These are phyloP conservation scores for Haemorhous mexicanus DNA, from an alignment of 2,113 vertebrate genomes.

Conservation along the genomic window DNA sequence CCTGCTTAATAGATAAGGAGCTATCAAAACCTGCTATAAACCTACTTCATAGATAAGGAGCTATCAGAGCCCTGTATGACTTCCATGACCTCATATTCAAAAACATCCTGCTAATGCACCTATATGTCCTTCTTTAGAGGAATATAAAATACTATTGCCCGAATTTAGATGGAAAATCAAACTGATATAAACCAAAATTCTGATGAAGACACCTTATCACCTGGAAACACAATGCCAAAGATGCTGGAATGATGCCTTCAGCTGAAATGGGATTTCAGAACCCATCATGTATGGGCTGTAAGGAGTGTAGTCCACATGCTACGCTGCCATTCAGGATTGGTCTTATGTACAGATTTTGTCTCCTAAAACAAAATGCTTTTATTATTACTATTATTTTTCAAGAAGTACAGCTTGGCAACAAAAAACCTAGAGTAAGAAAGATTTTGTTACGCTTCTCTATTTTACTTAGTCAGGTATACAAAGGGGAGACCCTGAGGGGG, in stretches of 20 bases:
- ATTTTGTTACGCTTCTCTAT: not conserved
- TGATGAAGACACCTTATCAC: not conserved
- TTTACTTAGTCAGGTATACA: not conserved
- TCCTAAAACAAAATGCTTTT: not conserved
- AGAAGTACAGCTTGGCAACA: not conserved
- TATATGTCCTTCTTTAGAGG: not conserved
- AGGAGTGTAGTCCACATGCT: not conserved
- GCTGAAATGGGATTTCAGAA: not conserved
- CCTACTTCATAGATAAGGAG: not conserved
- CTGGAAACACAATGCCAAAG: not conserved
- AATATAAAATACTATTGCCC: not conserved
- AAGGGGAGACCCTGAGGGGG: not conserved
- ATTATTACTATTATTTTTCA: not conserved
- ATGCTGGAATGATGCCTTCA: not conserved
- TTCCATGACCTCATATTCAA: not conserved
- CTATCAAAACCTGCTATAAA: not conserved
- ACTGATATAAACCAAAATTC: not conserved
- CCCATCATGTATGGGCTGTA: not conserved
- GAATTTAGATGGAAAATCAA: not conserved
- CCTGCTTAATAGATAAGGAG: not conserved
- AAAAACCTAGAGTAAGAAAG: not conserved
- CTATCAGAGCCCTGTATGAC: not conserved
- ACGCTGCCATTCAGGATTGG: not conserved
- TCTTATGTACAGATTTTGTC: not conserved
- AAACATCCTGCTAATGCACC: not conserved